Base-by-base conservation (phyloP, 2,113 vertebrate species). In the Salminus brasiliensis region DNA sequence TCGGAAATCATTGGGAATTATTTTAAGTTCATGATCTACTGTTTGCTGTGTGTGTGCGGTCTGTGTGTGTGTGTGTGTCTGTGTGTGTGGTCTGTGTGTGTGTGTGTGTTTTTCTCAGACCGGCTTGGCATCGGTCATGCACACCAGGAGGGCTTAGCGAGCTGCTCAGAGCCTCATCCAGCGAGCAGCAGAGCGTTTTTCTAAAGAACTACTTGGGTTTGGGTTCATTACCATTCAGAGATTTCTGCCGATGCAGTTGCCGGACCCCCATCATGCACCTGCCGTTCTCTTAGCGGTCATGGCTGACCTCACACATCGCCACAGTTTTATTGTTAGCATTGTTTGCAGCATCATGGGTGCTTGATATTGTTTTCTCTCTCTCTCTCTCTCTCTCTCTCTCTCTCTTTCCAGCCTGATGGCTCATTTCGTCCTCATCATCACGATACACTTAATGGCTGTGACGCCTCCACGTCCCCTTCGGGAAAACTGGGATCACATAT, bases 1-100 rank as follows among this genome's bases (percentile, higher is more conserved):
- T 83, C 34, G 78, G 78, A 83, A 83, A 83, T 83, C 82, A 68
- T 72, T 83, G 29, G n/a, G 21, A 65, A 63, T 83, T 74, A 78
- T 79, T 78, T 79, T 63, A 79, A 72, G 47, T 74, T 78, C 71
- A 75, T 15, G 47, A 74, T 74, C 27, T 55, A 47, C 63, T 75
- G 29, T 69, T 74, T 74, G 77, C 57, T 72, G 62, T 76, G 72
- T 55, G 45, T 63, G 59, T 45, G 79, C 62, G 13, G 9, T 21
- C 13, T 16, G 25, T 47, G 23, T 45, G 36, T 8, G 15, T 16
- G 25, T 47, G 23, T 45, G 36, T 8, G 15, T 72, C 52, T 76
- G 72, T 55, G 45, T 63, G 59, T 45, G 79, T 70, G 13, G 15
- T 16, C 13, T 47, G 23, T 45, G 36, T 8, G 15, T 72, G 62